Conservation (phyloP, 2,113 vertebrate genomes). For the Ochotona princeps region DNA sequence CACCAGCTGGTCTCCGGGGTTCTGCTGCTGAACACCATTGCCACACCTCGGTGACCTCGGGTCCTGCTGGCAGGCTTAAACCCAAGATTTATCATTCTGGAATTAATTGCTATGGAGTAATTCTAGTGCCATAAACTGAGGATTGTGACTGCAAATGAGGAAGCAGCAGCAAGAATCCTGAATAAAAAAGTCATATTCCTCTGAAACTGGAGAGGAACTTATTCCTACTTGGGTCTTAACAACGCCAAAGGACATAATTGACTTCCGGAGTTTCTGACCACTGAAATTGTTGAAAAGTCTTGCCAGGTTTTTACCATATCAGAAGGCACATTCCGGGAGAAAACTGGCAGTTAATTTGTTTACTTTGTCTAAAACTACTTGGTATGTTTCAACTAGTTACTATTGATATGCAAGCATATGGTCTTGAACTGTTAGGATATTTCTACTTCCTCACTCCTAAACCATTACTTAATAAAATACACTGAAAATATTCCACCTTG, state of each 20-base stretch:
- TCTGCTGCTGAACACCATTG: too few relatives aligned
- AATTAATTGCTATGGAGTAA: constrained; percentile 76
- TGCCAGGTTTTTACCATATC: constrained; percentile 39
- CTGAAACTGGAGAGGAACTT: constrained; percentile 70
- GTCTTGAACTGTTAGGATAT: not conserved
- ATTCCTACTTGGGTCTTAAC: constrained; percentile 69
- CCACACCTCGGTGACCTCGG: too few relatives aligned
- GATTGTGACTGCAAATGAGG: constrained; percentile 80
- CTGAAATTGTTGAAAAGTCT: constrained; percentile 22
- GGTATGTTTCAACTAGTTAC: not conserved
- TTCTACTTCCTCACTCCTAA: too few relatives aligned
- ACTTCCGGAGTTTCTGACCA: constrained; percentile 32
- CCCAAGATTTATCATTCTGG: constrained; percentile 68
- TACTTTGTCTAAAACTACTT: constrained; percentile 45
- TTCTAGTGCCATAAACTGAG: constrained; percentile 66
- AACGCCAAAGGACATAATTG: constrained; percentile 64
- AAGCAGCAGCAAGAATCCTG: constrained; percentile 69
- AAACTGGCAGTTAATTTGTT: constrained; percentile 59
- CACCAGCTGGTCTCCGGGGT: too few relatives aligned
- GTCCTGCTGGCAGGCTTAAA: too few relatives aligned
- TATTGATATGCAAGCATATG: not conserved
- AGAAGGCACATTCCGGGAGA: constrained; percentile 40
- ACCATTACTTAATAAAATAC: too few relatives aligned
- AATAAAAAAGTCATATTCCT: constrained; percentile 78
- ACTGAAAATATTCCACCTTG: too few relatives aligned